Evolutionary conservation across 2,888 invertebrate genomes (phyloP), one percentile per base, ranked within the genome.

Genomic region (Nasonia oneida): DNA sequence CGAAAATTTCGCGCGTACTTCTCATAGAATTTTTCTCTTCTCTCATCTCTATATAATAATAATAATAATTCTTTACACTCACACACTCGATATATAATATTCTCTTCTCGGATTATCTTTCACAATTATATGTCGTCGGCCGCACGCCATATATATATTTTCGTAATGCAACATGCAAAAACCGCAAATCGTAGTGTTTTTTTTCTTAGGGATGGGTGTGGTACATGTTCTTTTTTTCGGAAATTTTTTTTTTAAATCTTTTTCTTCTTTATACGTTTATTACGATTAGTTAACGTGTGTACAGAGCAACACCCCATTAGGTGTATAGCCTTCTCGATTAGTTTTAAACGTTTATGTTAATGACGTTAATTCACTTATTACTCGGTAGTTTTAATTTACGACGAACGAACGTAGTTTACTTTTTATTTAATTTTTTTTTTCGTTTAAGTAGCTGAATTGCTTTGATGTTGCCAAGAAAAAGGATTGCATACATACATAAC

Each of bases 401-500:
- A 84, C 76, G 79, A 82, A 85, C 80, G 74, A 86, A 84, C 81
- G 81, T 75, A 61, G 37, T 37, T 57, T 84, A 61, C 82, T 67
- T 57, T 78, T 53, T 81, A 50, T 64, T 74, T 81, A 61, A 33
- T 37, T 83, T 75, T 77, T 57, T 57, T 67, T 57, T 82, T 74
- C 33, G 50, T 73, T 64, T 61, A 53, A 47, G 53, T 23, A 70
- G 57, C 37, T 70, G 29, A 71, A 53, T 47, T 6, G 37, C 47
- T 80, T 85, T 57, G 83, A 87, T 81, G 85, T 85, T 87, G 86
- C 76, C 29, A 84, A 88, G 88, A 86, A 86, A 86, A 88, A 85
- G 85, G 85, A 23, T 29, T 29, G 73, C 29, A 33, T 75, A 70
- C 42, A 57, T 47, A 61, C 23, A 61, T 61, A 61, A 47, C 74